Base-by-base conservation (phyloP, 2,797 vertebrate species). In the Selene dorsalis region DNA sequence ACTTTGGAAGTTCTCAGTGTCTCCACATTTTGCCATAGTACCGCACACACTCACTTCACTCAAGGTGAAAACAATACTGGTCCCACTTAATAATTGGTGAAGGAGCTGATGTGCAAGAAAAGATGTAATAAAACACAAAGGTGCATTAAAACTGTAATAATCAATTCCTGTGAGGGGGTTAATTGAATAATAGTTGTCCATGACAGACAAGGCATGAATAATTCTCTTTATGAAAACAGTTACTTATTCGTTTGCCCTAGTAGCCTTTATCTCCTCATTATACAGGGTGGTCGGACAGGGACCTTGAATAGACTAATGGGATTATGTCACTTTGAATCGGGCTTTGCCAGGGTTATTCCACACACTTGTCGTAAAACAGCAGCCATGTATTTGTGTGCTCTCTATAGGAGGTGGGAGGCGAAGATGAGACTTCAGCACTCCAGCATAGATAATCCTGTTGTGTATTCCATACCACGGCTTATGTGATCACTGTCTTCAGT, bases 371-470 rank as follows among this genome's bases (percentile, higher is more conserved):
- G 58, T 30, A 63, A 78, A 85, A 79, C n/a, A 6, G 48, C 75
- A 72, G 70, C 50, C 77, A 57, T 73, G 79, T 70, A 47, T 83
- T 76, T 81, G n/a, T 84, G 39, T 32, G 72, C 39, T 88, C 59
- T 38, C 79, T 61, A 47, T 69, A 75, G 78, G 39, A 73, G 69
- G 67, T 77, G 76, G 74, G 79, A 69, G 67, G 68, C 71, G 56
- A 76, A 73, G 69, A 86, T 50, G 77, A 78, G 75, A 81, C 75
- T 75, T 75, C 32, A 71, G 52, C 59, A 43, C 60, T 45, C 39
- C 62, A 75, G 61, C 72, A 53, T 72, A 69, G 76, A 82, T 89
- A 92, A 92, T 93, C 89, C 86, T 77, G 24, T 92, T 91, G 73
- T 83, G 70, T 68, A 58, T 87, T 87, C 79, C 72, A 78, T 84